Percentiles rank a stretch among this genome's conserved stretches.
Evolutionary conservation across 2,888 invertebrate genomes (phyloP).

Genomic region (Aethes cnicana): DNA sequence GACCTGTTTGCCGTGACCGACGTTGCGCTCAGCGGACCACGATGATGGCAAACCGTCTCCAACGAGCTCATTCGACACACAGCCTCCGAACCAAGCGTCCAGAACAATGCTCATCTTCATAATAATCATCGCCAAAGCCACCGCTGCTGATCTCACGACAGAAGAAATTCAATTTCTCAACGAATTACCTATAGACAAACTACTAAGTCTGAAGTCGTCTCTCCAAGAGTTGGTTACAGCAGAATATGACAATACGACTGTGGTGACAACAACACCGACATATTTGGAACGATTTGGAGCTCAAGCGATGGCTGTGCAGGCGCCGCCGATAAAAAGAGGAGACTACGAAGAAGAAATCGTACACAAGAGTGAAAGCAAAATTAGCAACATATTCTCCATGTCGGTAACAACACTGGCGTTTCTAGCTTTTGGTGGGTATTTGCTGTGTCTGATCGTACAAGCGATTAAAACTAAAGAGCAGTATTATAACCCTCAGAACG

Average conservation of each 20-base stretch:
- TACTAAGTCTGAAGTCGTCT: constrained; percentile 83
- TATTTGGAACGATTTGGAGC: constrained; percentile 63
- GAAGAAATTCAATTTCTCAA: constrained; percentile 81
- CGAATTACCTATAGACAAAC: constrained; percentile 86
- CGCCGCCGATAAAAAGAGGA: constrained; percentile 59
- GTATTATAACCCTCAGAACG: constrained; percentile 46
- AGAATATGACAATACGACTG: constrained; percentile 54
- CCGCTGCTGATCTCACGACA: constrained; percentile 47
- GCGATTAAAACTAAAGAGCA: constrained; percentile 86
- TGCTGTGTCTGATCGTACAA: constrained; percentile 89
- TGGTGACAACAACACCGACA: constrained; percentile 42
- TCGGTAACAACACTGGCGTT: constrained; percentile 91
- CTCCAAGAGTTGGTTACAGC: constrained; percentile 56
- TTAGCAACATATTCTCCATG: constrained; percentile 89
- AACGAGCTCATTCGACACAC: constrained; percentile 42
- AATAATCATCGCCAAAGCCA: constrained; percentile 38
- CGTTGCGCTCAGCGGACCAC: constrained; percentile 66
- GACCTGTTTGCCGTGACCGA: constrained; percentile 53
- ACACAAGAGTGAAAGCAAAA: constrained; percentile 81
- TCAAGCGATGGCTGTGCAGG: constrained; percentile 68
- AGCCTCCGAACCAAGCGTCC: constrained; percentile 43
- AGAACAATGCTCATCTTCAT: constrained; percentile 50
- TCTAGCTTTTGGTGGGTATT: constrained; percentile 92
- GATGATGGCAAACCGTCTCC: constrained; percentile 46
- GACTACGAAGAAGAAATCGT: constrained; percentile 78